phyloP scores from a whole-genome alignment of 2,888 invertebrate genomes.

The Carcina quercana region DNA sequence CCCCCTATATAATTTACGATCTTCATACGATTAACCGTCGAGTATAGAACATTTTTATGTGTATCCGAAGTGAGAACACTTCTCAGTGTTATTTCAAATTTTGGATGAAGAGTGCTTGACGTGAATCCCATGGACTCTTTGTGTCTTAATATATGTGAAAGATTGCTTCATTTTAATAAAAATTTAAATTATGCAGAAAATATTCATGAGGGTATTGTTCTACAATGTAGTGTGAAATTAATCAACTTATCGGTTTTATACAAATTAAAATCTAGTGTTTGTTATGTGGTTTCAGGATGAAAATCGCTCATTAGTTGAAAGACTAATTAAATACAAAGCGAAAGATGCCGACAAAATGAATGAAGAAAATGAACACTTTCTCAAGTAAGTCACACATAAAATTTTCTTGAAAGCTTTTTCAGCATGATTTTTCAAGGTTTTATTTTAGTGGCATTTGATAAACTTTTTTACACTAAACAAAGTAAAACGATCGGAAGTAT shows the following conservation, averaged over 20 bases:
- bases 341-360: conserved; percentile 97
- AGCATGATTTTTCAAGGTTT: conserved; percentile 15
- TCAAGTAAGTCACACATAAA: conserved; percentile 78
- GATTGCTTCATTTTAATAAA: not conserved
- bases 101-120: conserved; percentile 28
- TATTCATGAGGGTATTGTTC: conserved; percentile 27
- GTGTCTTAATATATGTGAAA: not conserved
- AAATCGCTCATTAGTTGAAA: conserved; percentile 87
- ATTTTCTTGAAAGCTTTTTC: conserved; percentile 9
- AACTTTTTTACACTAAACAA: too few species aligned
- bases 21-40: conserved; percentile 47
- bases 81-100: conserved; percentile 43
- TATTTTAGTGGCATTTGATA: conserved; percentile 25
- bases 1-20: conserved; percentile 55
- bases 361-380: conserved; percentile 95
- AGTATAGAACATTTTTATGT: conserved; percentile 46
- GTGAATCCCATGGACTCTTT: too few species aligned
- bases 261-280: not conserved
- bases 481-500: too few species aligned
- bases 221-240: too few species aligned
- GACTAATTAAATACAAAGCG: conserved; percentile 93
- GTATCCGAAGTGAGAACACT: conserved; percentile 39
- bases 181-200: conserved; percentile 23
- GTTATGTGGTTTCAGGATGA: conserved; percentile 80
- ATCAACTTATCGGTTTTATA: too few species aligned